Percentiles rank a stretch among this genome's conserved stretches.
Evolutionary conservation across 2,888 invertebrate species (phyloP).

Genomic region (Hipparchia semele): DNA sequence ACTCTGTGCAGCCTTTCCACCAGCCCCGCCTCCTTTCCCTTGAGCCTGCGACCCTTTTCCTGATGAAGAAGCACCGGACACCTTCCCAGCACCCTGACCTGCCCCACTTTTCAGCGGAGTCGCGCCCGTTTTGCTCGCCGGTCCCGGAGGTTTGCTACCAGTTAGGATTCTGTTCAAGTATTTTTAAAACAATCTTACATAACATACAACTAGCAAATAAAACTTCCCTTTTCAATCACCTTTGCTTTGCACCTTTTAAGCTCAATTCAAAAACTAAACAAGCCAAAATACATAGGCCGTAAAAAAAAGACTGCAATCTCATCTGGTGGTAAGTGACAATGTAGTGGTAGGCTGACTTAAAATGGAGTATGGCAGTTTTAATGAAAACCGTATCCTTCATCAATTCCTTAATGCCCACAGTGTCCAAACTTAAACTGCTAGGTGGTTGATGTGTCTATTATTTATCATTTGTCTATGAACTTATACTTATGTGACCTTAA

Average conservation of each 20-base stretch:
- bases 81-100: constrained; percentile 52
- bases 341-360: too few species aligned
- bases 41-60: constrained; percentile 30
- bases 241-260: constrained; percentile 11
- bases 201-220: constrained; percentile 22
- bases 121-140: constrained; percentile 79
- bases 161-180: constrained; percentile 59
- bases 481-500: too few species aligned
- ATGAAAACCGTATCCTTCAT: too few species aligned
- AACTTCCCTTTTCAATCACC: neutral
- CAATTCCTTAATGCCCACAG: too few species aligned
- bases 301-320: neutral
- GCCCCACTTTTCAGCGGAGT: constrained; percentile 62
- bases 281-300: neutral
- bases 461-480: too few species aligned
- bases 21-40: constrained; percentile 44
- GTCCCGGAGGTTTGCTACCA: constrained; percentile 79
- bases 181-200: constrained; percentile 38
- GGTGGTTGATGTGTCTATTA: too few species aligned
- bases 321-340: too few species aligned
- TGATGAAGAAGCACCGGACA: constrained; percentile 52
- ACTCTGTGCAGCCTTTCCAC: constrained; percentile 59
- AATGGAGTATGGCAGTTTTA: too few species aligned
- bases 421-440: too few species aligned
- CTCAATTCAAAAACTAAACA: constrained; percentile 2